phyloP scores from a whole-genome alignment of 2,113 vertebrate genomes.

The Anseranas semipalmata region DNA sequence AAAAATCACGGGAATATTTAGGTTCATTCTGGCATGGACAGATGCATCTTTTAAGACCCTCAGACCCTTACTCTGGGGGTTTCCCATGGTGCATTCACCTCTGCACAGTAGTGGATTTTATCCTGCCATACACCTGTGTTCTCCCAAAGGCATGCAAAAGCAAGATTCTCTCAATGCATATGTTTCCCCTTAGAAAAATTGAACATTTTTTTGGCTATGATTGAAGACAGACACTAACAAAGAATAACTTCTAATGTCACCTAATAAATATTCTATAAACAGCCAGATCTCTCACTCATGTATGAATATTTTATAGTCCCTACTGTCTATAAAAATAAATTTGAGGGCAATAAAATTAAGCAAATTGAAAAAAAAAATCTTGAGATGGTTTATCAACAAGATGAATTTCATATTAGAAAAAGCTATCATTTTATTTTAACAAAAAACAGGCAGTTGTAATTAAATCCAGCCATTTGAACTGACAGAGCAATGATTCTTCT shows the following conservation, averaged over 20 bases:
- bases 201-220: background rate
- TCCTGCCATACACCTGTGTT: background rate
- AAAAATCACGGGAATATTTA: background rate
- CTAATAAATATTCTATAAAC: slow-evolving; percentile 71
- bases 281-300: slow-evolving; percentile 2
- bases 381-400: background rate
- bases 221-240: slow-evolving; percentile 14
- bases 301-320: slow-evolving; percentile 60
- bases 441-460: background rate
- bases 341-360: slow-evolving; percentile 52
- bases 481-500: background rate
- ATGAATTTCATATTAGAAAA: background rate
- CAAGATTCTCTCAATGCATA: background rate
- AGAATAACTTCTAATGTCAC: slow-evolving; percentile 33
- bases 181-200: background rate
- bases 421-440: background rate
- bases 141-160: background rate
- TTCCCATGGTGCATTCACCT: background rate
- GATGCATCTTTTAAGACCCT: background rate
- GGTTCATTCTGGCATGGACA: background rate
- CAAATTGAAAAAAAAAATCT: slow-evolving; percentile 6
- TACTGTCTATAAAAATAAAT: slow-evolving; percentile 34
- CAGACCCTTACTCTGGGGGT: background rate
- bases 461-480: background rate
- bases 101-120: background rate